Percentiles rank a stretch among this genome's conserved stretches.
These are phyloP conservation scores for Vanessa tameamea DNA, from an alignment of 1,140 invertebrate genomes.

Conservation along the genomic window DNA sequence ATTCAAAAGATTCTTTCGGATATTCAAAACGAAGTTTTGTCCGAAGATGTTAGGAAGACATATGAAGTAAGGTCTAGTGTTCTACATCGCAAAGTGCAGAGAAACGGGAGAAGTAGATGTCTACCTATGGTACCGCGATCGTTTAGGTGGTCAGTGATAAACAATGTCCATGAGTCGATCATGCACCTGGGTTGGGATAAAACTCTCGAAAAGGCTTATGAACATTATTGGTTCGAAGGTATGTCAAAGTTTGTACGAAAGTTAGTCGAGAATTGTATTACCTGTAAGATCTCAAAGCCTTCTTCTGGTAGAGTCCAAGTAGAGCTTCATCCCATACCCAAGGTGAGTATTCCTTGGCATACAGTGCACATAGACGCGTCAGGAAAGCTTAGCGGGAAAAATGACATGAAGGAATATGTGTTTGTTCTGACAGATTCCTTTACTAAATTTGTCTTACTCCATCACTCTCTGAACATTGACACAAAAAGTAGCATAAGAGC, in stretches of 20 bases:
- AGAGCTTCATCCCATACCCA: constrained; percentile 33
- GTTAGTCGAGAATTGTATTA: constrained; percentile 41
- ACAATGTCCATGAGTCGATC: constrained; percentile 50
- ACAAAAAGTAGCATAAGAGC: too few species aligned
- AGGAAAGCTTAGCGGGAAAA: constrained; percentile 32
- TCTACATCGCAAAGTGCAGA: constrained; percentile 38
- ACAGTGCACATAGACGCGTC: constrained; percentile 34
- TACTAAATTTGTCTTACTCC: too few species aligned
- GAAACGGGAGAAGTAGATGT: constrained; percentile 9
- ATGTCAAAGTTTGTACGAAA: constrained; percentile 37
- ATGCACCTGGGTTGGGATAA: constrained; percentile 45
- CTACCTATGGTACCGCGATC: constrained; percentile 2
- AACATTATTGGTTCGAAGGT: constrained; percentile 42
- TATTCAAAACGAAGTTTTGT: neutral
- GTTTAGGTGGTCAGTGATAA: constrained; percentile 42
- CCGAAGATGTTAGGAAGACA: constrained; percentile 23
- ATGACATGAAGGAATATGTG: constrained; percentile 25
- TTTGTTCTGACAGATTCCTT: constrained; percentile 19
- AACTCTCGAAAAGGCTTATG: constrained; percentile 40
- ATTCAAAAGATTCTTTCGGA: neutral
- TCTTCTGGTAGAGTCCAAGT: constrained; percentile 27
- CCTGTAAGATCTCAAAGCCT: constrained; percentile 35
- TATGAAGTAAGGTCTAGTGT: constrained; percentile 37
- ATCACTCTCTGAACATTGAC: too few species aligned
- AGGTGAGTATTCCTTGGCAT: constrained; percentile 30